These are phyloP conservation scores for Drosophila suboccidentalis DNA, from an alignment of 2,888 invertebrate species.

Conservation along the genomic window DNA sequence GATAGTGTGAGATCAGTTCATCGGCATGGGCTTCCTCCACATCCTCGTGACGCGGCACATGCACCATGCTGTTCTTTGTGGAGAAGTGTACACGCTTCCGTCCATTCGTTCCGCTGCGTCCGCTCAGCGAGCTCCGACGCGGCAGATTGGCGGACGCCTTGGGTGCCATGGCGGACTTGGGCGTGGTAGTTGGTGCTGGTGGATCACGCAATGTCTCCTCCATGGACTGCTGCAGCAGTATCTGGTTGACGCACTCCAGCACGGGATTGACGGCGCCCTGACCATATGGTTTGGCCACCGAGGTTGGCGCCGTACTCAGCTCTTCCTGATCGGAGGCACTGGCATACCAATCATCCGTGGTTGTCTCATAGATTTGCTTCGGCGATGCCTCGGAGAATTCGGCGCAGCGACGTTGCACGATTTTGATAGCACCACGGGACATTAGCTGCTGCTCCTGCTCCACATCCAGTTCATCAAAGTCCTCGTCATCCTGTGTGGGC, in stretches of 20 bases:
- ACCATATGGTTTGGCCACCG: constrained; percentile 79
- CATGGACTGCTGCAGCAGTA: constrained; percentile 91
- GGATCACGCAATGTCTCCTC: constrained; percentile 85
- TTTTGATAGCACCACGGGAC: constrained; percentile 66
- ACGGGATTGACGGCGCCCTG: constrained; percentile 92
- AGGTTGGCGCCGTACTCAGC: constrained; percentile 52
- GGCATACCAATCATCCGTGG: constrained; percentile 91
- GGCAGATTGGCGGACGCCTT: constrained; percentile 57
- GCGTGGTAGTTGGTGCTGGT: constrained; percentile 16
- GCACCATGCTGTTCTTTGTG: constrained; percentile 88
- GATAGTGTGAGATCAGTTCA: constrained; percentile 65
- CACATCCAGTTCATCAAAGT: constrained; percentile 68
- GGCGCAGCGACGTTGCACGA: constrained; percentile 72
- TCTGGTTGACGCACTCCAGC: constrained; percentile 93
- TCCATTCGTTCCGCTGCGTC: constrained; percentile 67
- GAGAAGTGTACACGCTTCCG: constrained; percentile 88
- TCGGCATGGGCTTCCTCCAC: constrained; percentile 55
- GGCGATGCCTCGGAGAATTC: constrained; percentile 84
- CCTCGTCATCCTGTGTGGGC: constrained; percentile 78
- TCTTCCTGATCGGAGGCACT: constrained; percentile 93
- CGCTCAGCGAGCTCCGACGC: constrained; percentile 77
- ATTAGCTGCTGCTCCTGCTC: constrained; percentile 60
- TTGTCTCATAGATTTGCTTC: constrained; percentile 84
- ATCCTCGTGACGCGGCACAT: constrained; percentile 84
- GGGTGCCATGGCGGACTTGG: constrained; percentile 52